Base-by-base conservation (phyloP, 2,113 vertebrate species). In the Cheirogaleus medius region DNA sequence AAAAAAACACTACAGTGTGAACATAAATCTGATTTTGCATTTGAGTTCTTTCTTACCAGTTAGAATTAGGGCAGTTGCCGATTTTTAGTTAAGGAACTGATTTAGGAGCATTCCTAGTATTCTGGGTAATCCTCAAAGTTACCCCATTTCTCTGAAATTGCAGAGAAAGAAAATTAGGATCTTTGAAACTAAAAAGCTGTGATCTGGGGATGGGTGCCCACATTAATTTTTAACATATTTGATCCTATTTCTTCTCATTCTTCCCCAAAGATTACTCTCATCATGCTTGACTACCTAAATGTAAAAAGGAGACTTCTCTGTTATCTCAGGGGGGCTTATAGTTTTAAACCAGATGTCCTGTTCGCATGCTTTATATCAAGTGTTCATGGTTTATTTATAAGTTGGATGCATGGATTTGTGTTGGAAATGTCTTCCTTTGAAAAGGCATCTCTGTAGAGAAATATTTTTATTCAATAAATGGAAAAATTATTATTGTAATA, bases 321-420 rank as follows among this genome's bases (percentile, higher is more conserved):
- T 81, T 85, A 34, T 87, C 76, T 87, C 23, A 12, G 39, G 44
- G 44, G 29, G 69, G 0, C 0, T 90, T 66, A 84, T 34, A 68
- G 47, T 95, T 96, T 92, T 84, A 77, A 81, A 42, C 10, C 5
- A 87, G 18, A 49, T 32, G 15, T 27, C n/a, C 39, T 58, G 2
- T 92, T 90, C 49, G 6, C 34, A 47, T 77, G 56, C 21, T 76
- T 81, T 87, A 1, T 34, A 13, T 63, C 37, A n/a, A 29, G 4
- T 42, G 8, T 66, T 64, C 25, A 80, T 83, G 71, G 37, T 89
- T 95, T 90, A 69, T 81, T 93, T 93, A 92, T n/a, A 93, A 56
- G 13, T 3, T 85, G 11, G 56, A 63, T 56, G 18, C 13, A 42
- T 52, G 6, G 1, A 69, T 93, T 86, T 91, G 23, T 63, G 42